Conservation (phyloP, 1,140 invertebrate genomes). For the Dendroctonus valens region DNA sequence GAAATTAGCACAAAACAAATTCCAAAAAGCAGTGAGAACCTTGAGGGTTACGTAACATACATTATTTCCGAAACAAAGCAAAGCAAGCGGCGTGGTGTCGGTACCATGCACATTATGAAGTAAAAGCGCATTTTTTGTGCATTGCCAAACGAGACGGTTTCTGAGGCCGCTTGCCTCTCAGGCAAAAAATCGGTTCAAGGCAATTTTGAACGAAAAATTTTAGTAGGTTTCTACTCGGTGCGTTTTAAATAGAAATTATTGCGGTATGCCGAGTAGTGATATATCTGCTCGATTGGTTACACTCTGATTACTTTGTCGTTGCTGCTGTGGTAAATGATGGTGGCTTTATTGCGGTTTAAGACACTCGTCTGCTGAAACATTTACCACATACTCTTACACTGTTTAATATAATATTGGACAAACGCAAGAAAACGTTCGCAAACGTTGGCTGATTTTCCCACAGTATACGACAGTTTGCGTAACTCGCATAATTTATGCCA, state of each 20-base stretch:
- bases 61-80: constrained; percentile 23
- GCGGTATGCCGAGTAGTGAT: background rate
- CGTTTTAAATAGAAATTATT: background rate
- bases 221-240: constrained; percentile 1
- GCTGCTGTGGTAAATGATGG: background rate
- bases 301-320: constrained; percentile 5
- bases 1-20: constrained; percentile 12
- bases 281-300: constrained; percentile 8
- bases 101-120: constrained; percentile 24
- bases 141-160: constrained; percentile 17
- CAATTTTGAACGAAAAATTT: constrained; percentile 13
- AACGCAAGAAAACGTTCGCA: too few relatives aligned
- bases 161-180: background rate
- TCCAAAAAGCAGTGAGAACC: constrained; percentile 14
- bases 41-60: constrained; percentile 14
- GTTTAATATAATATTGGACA: too few relatives aligned
- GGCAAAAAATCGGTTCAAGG: constrained; percentile 20
- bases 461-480: too few relatives aligned
- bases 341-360: too few relatives aligned
- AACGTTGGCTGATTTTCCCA: too few relatives aligned
- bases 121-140: constrained; percentile 24
- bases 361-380: too few relatives aligned
- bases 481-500: too few relatives aligned
- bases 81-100: constrained; percentile 6
- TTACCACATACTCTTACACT: too few relatives aligned